These are phyloP conservation scores for Nesogale talazaci DNA, from an alignment of 2,113 vertebrate genomes.

Conservation along the genomic window DNA sequence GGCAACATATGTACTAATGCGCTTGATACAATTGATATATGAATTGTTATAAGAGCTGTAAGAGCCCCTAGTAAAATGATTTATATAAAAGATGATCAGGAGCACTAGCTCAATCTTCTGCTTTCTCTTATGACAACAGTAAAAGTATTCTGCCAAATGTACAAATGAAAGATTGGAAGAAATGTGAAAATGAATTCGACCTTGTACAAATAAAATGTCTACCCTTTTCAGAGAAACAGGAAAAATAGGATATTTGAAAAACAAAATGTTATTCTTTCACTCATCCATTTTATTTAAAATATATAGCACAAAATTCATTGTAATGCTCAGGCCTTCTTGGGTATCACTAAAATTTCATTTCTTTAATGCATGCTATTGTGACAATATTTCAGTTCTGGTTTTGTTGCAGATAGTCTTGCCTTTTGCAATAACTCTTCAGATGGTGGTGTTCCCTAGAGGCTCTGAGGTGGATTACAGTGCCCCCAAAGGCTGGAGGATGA, in stretches of 20 bases:
- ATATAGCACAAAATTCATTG: slow-evolving; percentile 38
- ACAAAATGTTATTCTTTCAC: slow-evolving; percentile 16
- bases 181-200: not conserved
- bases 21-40: too few species aligned
- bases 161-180: not conserved
- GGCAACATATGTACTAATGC: too few species aligned
- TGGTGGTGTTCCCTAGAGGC: not conserved
- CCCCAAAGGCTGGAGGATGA: not conserved
- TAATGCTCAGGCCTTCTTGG: slow-evolving; percentile 14
- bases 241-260: not conserved
- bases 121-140: not conserved
- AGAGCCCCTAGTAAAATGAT: too few species aligned
- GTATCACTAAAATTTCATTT: not conserved
- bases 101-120: not conserved
- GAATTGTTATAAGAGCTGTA: too few species aligned
- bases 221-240: slow-evolving; percentile 15
- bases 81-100: too few species aligned
- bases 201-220: not conserved
- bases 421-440: slow-evolving; percentile 2
- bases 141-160: not conserved
- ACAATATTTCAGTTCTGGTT: not conserved
- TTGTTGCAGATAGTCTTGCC: slow-evolving; percentile 12
- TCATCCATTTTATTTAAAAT: slow-evolving; percentile 26
- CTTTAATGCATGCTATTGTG: not conserved
- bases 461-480: not conserved